Base-by-base conservation (phyloP, 2,888 invertebrate genomes). In the Conchocele bisecta region DNA sequence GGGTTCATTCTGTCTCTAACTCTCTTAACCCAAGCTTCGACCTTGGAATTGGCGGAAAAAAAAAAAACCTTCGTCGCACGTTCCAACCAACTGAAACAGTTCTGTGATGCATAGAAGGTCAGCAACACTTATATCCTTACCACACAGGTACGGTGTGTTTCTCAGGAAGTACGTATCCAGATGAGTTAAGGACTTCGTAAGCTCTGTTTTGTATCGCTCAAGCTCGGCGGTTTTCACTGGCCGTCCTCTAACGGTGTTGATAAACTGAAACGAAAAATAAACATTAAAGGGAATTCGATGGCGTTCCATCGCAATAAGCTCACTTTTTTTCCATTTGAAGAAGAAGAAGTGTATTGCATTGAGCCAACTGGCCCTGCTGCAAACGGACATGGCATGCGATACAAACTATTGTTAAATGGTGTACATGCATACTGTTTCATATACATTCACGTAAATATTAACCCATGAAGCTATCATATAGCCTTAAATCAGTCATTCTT, bases 101-200 rank as follows among this genome's bases (percentile, higher is more conserved):
- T 90, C 90, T 60, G 88, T 89, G 11, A 84, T 75, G 1, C 83
- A 86, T 20, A 88, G 78, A 0, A 90, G 51, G 68, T 90, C 90
- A 22, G 88, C 89, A 0, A 89, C 76, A 1, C 86, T 82, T 20
- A 89, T 80, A 9, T 85, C 83, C 24, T 84, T 48, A 1, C 88
- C 86, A 46, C 72, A 65, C 1, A 90, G 58, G 64, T 82, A 90
- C 22, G 50, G 53, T 1, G 77, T 76, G 31, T 77, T 66, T 37
- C 79, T 81, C 29, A 90, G 78, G 69, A 82, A 90, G 44, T 84
- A 82, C 3, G 46, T 69, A 33, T 88, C 89, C 4, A 90, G 42
- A 46, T 71, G 67, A 3, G 50, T 54, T 6, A 79, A 17, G 2
- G 58, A 29, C 33, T 58, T 61, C 13, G 39, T 22, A 11, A 75